Percentiles rank a stretch among this genome's conserved stretches.
These are phyloP conservation scores for Sturnira hondurensis DNA, from an alignment of 2,113 vertebrate species.

Conservation along the genomic window DNA sequence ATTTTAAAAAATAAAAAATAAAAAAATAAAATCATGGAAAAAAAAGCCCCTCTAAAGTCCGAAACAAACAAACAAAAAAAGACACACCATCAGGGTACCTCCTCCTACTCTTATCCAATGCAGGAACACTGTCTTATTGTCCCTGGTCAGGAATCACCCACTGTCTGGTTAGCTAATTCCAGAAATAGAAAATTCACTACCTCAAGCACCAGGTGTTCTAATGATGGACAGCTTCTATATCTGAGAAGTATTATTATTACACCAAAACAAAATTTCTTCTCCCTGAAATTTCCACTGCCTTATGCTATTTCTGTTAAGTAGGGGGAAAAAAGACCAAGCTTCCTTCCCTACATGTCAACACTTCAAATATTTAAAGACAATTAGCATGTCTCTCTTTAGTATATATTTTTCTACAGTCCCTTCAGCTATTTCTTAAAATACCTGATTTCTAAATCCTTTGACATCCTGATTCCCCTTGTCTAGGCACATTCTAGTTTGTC, in stretches of 20 bases:
- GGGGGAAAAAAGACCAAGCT: neutral
- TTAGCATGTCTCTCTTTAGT: neutral
- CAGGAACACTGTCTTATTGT: neutral
- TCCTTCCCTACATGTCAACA: neutral
- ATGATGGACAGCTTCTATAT: neutral
- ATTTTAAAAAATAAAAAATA: too few relatives aligned
- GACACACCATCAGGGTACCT: neutral
- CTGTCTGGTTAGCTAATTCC: neutral
- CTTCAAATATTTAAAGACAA: slow-evolving; percentile 9
- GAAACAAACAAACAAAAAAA: too few relatives aligned
- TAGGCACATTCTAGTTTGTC: neutral
- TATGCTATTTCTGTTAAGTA: neutral
- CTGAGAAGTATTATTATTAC: neutral
- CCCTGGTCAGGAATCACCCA: neutral
- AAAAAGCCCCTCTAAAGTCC: too few relatives aligned
- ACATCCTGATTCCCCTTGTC: neutral
- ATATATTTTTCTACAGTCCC: neutral
- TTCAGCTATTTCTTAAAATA: neutral
- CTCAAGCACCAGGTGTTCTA: neutral
- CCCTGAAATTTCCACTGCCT: neutral
- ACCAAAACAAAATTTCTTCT: neutral
- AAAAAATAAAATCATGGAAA: too few relatives aligned
- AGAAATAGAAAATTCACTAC: neutral
- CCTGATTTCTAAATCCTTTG: neutral
- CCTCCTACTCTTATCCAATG: neutral